phyloP scores from a whole-genome alignment of 2,888 invertebrate genomes.

The Dorcus parallelipipedus region DNA sequence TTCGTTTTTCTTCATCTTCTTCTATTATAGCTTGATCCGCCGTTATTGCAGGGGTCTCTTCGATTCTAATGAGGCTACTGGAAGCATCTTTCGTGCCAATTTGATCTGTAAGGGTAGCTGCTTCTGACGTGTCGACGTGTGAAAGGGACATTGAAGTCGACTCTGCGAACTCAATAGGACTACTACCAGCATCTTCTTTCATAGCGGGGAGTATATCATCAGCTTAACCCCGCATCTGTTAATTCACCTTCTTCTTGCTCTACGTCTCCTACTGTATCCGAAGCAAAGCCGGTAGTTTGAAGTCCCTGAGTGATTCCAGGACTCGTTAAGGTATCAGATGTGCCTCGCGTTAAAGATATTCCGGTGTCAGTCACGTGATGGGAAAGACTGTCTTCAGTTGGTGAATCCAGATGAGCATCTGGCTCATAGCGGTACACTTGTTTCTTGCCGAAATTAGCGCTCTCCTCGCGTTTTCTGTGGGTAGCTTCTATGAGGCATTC shows the following conservation, averaged over 20 bases:
- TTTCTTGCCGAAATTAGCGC: slow-evolving; percentile 53
- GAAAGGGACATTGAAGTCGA: slow-evolving; percentile 44
- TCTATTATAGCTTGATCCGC: slow-evolving; percentile 25
- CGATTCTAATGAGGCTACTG: slow-evolving; percentile 50
- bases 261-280: slow-evolving; percentile 48
- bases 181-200: slow-evolving; percentile 49
- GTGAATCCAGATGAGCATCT: slow-evolving; percentile 41
- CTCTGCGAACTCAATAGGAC: slow-evolving; percentile 53
- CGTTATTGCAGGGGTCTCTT: slow-evolving; percentile 3
- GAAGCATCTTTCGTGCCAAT: slow-evolving; percentile 54
- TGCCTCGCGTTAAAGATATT: slow-evolving; percentile 53
- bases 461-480: slow-evolving; percentile 50
- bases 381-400: slow-evolving; percentile 53
- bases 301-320: slow-evolving; percentile 42
- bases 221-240: slow-evolving; percentile 54
- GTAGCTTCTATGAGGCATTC: slow-evolving; percentile 30
- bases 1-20: slow-evolving; percentile 46
- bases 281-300: slow-evolving; percentile 48
- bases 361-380: slow-evolving; percentile 56
- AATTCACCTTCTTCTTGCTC: slow-evolving; percentile 52
- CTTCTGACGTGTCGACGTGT: slow-evolving; percentile 53
- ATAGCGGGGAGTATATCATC: slow-evolving; percentile 48
- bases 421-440: slow-evolving; percentile 51
- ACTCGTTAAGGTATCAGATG: slow-evolving; percentile 49
- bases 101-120: slow-evolving; percentile 52